Percentiles rank a stretch among this genome's conserved stretches.
These are phyloP conservation scores for Drosophila trapezifrons DNA, from an alignment of 1,140 invertebrate genomes.

Conservation along the genomic window DNA sequence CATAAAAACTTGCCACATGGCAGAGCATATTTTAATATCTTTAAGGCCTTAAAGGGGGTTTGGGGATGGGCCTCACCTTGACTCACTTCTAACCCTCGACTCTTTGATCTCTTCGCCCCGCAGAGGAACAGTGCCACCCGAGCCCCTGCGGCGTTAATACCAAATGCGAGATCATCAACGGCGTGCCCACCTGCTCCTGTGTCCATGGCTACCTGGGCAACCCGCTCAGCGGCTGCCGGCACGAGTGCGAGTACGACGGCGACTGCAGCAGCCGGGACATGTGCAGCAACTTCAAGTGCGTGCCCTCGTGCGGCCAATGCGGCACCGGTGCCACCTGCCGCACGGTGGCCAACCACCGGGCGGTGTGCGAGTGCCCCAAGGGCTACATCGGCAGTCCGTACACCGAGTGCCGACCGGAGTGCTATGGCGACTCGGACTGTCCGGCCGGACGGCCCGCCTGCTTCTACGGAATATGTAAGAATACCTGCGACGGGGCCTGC, in stretches of 20 bases:
- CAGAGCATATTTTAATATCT: not conserved
- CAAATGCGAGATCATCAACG: conserved; percentile 90
- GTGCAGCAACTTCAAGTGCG: conserved; percentile 91
- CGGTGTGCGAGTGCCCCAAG: conserved; percentile 92
- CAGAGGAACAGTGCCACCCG: conserved; percentile 91
- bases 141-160: conserved; percentile 92
- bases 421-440: conserved; percentile 89
- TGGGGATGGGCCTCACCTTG: too few species aligned
- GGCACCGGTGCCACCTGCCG: conserved; percentile 92
- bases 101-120: not conserved
- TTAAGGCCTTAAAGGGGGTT: not conserved
- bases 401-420: conserved; percentile 90
- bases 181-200: conserved; percentile 91
- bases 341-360: conserved; percentile 89
- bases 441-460: conserved; percentile 91
- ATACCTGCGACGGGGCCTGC: conserved; percentile 92
- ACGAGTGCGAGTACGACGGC: conserved; percentile 89
- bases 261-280: conserved; percentile 89
- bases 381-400: conserved; percentile 91
- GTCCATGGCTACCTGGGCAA: conserved; percentile 89
- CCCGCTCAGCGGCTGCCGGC: conserved; percentile 89
- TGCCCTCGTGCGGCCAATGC: conserved; percentile 91
- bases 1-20: not conserved
- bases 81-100: not conserved
- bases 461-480: conserved; percentile 91